These are phyloP conservation scores for Dromaius novaehollandiae DNA, from an alignment of 2,113 vertebrate species.

Conservation along the genomic window DNA sequence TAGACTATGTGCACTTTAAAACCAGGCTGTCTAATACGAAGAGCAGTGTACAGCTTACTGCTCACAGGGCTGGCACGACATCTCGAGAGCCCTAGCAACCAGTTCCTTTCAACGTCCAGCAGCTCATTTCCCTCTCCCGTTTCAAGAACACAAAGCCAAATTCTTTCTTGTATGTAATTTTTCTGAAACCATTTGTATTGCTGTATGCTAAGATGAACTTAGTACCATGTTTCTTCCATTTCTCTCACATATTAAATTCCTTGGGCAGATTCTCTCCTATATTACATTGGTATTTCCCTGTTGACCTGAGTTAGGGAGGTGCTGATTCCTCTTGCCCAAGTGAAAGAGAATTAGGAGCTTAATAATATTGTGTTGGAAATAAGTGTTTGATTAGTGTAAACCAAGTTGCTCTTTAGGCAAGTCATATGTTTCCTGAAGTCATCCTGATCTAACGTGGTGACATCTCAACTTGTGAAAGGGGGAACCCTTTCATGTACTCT, in stretches of 20 bases:
- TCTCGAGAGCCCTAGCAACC: not conserved
- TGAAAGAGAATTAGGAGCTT: not conserved
- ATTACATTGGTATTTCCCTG: not conserved
- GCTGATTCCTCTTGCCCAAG: not conserved
- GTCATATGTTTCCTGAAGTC: not conserved
- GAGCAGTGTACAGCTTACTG: not conserved
- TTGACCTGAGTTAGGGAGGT: not conserved
- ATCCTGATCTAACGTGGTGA: not conserved
- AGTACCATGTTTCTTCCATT: not conserved
- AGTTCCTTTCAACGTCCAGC: not conserved
- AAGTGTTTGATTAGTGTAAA: not conserved
- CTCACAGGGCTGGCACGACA: not conserved
- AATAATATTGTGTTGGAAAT: not conserved
- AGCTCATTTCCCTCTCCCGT: not conserved
- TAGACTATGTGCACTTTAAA: not conserved
- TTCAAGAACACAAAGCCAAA: not conserved
- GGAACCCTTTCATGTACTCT: not conserved
- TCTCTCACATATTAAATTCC: not conserved
- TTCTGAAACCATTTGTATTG: not conserved
- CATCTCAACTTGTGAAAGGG: not conserved
- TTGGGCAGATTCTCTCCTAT: not conserved
- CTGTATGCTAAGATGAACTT: not conserved
- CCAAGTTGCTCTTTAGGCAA: not conserved
- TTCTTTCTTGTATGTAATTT: not conserved
- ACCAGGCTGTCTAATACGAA: not conserved